These are phyloP conservation scores for Wasmannia auropunctata DNA, from an alignment of 1,140 invertebrate genomes.

Conservation along the genomic window DNA sequence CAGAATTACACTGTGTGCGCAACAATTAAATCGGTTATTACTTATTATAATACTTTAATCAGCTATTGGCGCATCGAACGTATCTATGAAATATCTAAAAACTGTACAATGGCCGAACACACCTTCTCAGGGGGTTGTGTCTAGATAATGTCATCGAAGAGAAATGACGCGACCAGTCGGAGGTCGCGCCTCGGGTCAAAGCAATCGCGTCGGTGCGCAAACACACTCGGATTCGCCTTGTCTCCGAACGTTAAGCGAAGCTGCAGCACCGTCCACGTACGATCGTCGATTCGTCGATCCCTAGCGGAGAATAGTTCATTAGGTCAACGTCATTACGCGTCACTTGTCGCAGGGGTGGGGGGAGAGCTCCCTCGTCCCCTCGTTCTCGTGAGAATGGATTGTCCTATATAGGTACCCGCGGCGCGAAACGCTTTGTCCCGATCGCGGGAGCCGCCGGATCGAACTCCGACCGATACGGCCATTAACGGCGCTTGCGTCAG, in stretches of 20 bases:
- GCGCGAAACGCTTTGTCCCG: conserved; percentile 24
- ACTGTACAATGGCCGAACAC: neutral
- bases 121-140: conserved; percentile 15
- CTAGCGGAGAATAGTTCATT: conserved; percentile 58
- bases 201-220: conserved; percentile 37
- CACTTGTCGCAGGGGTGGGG: conserved; percentile 54
- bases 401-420: conserved; percentile 56
- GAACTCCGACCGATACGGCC: conserved; percentile 38
- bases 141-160: conserved; percentile 20
- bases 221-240: conserved; percentile 18
- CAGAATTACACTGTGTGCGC: neutral
- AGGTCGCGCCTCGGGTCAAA: conserved; percentile 38
- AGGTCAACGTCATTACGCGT: conserved; percentile 59
- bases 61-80: neutral
- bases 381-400: conserved; percentile 54
- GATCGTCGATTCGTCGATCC: conserved; percentile 20
- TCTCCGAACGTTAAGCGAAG: conserved; percentile 12
- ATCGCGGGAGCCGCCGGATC: conserved; percentile 21
- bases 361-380: neutral
- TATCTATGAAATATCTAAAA: conserved; percentile 7
- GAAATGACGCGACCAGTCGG: conserved; percentile 29
- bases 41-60: neutral
- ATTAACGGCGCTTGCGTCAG: conserved; percentile 56
- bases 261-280: neutral
- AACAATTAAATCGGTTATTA: neutral